These are phyloP conservation scores for Drosophila quadrilineata DNA, from an alignment of 1,140 invertebrate species.

Conservation along the genomic window DNA sequence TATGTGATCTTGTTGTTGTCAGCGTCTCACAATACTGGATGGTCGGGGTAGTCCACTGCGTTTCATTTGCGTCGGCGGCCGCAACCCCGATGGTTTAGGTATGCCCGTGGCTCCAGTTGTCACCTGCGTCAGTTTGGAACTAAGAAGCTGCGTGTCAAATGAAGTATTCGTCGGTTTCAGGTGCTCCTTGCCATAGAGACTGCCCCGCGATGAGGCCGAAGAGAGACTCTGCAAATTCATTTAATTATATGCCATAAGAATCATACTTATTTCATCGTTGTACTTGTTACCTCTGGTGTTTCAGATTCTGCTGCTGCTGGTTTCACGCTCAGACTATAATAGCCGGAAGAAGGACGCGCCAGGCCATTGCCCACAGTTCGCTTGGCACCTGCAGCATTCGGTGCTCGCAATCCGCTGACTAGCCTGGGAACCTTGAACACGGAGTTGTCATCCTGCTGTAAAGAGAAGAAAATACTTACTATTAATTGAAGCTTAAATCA, in stretches of 20 bases:
- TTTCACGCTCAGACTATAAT: constrained; percentile 66
- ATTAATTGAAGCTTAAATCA: neutral
- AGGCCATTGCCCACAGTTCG: constrained; percentile 55
- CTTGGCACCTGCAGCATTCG: constrained; percentile 31
- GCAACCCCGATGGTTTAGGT: constrained; percentile 73
- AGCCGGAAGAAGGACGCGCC: constrained; percentile 73
- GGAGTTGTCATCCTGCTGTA: constrained; percentile 40
- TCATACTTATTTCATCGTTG: no score
- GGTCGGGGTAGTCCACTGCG: constrained; percentile 76
- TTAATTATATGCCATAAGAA: neutral
- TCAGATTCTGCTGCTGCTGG: constrained; percentile 44
- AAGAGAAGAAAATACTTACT: neutral
- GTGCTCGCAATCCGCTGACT: constrained; percentile 60
- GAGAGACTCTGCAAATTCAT: constrained; percentile 59
- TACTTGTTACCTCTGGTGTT: constrained; percentile 49
- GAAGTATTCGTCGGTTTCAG: constrained; percentile 15
- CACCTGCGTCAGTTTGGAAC: constrained; percentile 59
- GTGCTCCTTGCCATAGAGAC: constrained; percentile 62
- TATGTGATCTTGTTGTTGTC: constrained; percentile 11
- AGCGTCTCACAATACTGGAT: constrained; percentile 63
- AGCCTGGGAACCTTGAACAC: constrained; percentile 70
- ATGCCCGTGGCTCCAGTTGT: constrained; percentile 67
- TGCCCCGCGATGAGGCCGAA: constrained; percentile 72
- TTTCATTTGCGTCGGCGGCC: constrained; percentile 68
- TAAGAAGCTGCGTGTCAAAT: constrained; percentile 46